Evolutionary conservation across 1,140 invertebrate genomes (phyloP), one percentile per base, ranked within the genome.

Genomic region (Holotrichia oblita): DNA sequence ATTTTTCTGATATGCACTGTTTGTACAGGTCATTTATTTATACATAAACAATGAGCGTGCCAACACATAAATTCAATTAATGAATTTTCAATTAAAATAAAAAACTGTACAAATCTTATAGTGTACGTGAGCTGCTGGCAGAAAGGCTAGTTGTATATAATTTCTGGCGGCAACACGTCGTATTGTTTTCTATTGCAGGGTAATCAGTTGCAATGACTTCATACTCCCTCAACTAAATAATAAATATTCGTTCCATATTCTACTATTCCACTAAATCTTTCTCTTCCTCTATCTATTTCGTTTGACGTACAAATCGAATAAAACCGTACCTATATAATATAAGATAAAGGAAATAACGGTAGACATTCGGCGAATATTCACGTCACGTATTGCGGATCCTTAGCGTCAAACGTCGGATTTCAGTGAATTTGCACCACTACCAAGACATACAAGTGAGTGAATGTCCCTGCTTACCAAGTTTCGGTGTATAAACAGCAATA

Each of bases 331-430:
- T 48, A 12, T 48, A 48, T 48, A 3, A 48, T 10, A 48, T 48
- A 48, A 48, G 44, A 48, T 48, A 48, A 48, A 48, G 44, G 44
- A 48, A 48, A 48, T 48, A 48, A 48, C 44, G 44, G 44, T n/a
- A 48, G 44, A 48, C 44, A 48, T 48, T 48, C 44, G 44, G n/a
- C 12, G 44, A 10, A 48, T 48, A 48, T 48, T 48, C 44, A n/a
- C 44, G 44, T 48, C 44, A 48, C 44, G 44, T 48, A 48, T 48
- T 48, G 44, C 44, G 44, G 44, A 48, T 48, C n/a, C n/a, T 48
- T 48, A n/a, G 44, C 44, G 44, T 48, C 44, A 48, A 48, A 48
- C n/a, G 44, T n/a, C 44, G n/a, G 44, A 48, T 48, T 48, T 48
- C 8, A 10, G 12, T 48, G 12, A n/a, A 48, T 48, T 48, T n/a